phyloP scores from a whole-genome alignment of 2,888 invertebrate genomes.

The Xestia xanthographa region DNA sequence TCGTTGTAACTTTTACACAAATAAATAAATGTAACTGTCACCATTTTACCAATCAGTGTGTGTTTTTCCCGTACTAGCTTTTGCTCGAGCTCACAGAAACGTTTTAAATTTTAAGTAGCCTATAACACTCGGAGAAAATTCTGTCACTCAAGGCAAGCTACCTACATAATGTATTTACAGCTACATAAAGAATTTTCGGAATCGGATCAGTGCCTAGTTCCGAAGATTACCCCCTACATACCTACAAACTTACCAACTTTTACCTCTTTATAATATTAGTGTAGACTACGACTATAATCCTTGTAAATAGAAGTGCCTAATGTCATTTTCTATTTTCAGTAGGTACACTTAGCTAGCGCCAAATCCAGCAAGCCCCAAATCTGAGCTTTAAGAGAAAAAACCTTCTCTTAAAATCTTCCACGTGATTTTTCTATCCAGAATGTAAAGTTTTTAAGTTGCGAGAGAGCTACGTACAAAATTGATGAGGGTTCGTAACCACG shows the following conservation, averaged over 20 bases:
- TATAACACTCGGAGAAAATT: too few relatives aligned
- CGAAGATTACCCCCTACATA: too few relatives aligned
- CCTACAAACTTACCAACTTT: too few relatives aligned
- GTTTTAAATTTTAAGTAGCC: too few relatives aligned
- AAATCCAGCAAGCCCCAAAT: conserved; percentile 1
- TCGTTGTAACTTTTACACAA: neutral
- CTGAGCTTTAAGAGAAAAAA: conserved; percentile 39
- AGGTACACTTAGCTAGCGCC: too few relatives aligned
- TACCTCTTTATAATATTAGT: too few relatives aligned
- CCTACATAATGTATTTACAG: too few relatives aligned
- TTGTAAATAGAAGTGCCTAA: neutral
- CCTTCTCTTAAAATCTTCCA: conserved; percentile 53
- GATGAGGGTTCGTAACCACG: conserved; percentile 88
- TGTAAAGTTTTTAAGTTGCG: conserved; percentile 80
- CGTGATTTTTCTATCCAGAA: conserved; percentile 67
- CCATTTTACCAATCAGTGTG: neutral
- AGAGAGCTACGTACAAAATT: conserved; percentile 88
- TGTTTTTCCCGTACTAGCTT: neutral
- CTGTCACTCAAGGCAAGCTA: too few relatives aligned
- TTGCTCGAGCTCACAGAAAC: too few relatives aligned
- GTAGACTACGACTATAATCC: neutral
- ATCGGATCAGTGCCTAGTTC: too few relatives aligned
- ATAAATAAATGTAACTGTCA: neutral
- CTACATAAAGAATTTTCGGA: too few relatives aligned
- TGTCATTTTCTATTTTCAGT: too few relatives aligned